Evolutionary conservation across 2,113 vertebrate genomes (phyloP).

Genomic region (Rousettus leschenaultii): DNA sequence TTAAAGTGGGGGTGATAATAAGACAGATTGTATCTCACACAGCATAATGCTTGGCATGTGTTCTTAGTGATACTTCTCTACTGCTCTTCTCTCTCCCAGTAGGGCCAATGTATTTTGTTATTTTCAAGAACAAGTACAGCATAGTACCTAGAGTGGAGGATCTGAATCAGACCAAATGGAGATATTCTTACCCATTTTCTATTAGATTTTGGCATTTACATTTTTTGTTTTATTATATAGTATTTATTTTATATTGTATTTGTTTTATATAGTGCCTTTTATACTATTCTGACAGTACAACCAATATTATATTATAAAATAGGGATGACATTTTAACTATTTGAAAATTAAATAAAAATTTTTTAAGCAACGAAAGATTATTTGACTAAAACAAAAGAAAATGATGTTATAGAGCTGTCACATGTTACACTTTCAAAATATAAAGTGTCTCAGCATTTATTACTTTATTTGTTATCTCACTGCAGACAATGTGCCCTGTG

Average conservation of each 20-base stretch:
- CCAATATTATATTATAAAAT: neutral
- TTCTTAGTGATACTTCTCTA: neutral
- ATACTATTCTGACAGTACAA: neutral
- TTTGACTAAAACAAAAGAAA: constrained; percentile 37
- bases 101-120: too few relatives aligned
- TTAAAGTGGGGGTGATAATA: neutral
- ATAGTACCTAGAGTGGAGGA: neutral
- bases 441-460: neutral
- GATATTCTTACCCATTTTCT: neutral
- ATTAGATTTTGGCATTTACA: neutral
- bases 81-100: neutral
- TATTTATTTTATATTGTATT: neutral
- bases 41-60: neutral
- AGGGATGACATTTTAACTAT: neutral
- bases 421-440: neutral
- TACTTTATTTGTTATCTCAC: constrained; percentile 46
- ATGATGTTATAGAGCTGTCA: neutral
- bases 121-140: neutral
- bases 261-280: constrained; percentile 27
- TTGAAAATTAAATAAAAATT: neutral
- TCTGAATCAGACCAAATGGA: neutral
- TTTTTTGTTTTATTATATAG: neutral
- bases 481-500: constrained; percentile 98
- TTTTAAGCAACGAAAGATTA: constrained; percentile 4
- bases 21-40: too few relatives aligned